A percentile compares a stretch with the other conserved stretches of the same genome.
These are phyloP conservation scores for Lasioglossum lativentre DNA, from an alignment of 2,888 invertebrate species.

Conservation along the genomic window DNA sequence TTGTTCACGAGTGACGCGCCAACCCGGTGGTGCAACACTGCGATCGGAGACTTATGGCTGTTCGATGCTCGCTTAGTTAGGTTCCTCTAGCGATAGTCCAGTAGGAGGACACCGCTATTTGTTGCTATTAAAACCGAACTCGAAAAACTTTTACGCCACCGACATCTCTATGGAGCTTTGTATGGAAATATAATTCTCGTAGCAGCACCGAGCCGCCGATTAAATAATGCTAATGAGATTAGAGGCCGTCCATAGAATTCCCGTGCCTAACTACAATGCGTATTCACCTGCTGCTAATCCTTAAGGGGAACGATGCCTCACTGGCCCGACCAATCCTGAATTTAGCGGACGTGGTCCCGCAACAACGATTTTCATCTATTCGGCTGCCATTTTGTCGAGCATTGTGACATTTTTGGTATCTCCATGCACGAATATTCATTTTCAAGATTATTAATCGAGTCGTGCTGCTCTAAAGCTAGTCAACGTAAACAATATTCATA, in stretches of 20 bases:
- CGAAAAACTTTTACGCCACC: neutral
- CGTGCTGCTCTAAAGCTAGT: no score
- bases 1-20: constrained; percentile 27
- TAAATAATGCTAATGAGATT: constrained; percentile 19
- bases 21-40: neutral
- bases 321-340: neutral
- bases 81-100: neutral
- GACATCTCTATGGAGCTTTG: constrained; percentile 9
- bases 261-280: constrained; percentile 15
- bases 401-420: neutral
- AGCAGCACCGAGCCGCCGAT: neutral
- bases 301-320: constrained; percentile 7
- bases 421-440: neutral
- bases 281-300: neutral
- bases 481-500: no score
- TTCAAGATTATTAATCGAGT: neutral
- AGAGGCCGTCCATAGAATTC: neutral
- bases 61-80: neutral
- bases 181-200: constrained; percentile 26
- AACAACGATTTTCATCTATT: neutral
- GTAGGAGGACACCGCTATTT: neutral
- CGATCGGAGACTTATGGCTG: neutral
- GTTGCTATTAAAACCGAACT: neutral
- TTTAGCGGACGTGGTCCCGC: neutral
- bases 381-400: neutral